Evolutionary conservation across 2,888 invertebrate species (phyloP), one percentile per base, ranked within the genome.

Genomic region (Diarsia rubi): DNA sequence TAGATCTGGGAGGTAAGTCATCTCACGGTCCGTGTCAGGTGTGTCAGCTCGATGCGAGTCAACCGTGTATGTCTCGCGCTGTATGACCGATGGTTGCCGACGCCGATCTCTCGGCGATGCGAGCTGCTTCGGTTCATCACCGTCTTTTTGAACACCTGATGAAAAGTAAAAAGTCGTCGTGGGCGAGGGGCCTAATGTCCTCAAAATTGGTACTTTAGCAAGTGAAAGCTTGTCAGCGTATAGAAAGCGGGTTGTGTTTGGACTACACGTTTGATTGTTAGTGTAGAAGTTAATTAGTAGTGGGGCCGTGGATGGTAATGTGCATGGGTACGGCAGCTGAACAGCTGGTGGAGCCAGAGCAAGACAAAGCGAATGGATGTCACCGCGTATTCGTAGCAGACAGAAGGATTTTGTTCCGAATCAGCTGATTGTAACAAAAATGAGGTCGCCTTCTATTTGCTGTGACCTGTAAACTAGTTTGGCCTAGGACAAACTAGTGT

Each of bases 1-100:
- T 54, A 93, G 80, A 65, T 95, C 95, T 0, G 93, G 91, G 52
- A 95, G 80, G 1, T 91, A 91, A 0, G 95, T 95, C 83, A 95
- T 93, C 79, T 96, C 95, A 19, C 84, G 78, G 16, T 95, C 95
- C 0, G 95, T 96, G 82, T 92, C 93, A 0, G 90, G 88, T 0
- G 92, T 57, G 0, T 78, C 73, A 4, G 76, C 65, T 47, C 45
- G 60, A 63, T 76, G 74, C 6, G 65, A 59, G 12, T 16, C 66
- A 24, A 80, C 19, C 4, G 77, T 75, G n/a, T 80, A 75, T 0
- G 83, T 83, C 0, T 42, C 73, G 5, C 59, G 65, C 9, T 81
- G 69, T 37, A 37, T 37, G 37, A 37, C 60, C n/a, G 47, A n/a
- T 0, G 21, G 12, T 24, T 2, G 6, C 2, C 31, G 69, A 0